Conservation (phyloP, 2,888 invertebrate genomes). For the Slavum lentiscoides region DNA sequence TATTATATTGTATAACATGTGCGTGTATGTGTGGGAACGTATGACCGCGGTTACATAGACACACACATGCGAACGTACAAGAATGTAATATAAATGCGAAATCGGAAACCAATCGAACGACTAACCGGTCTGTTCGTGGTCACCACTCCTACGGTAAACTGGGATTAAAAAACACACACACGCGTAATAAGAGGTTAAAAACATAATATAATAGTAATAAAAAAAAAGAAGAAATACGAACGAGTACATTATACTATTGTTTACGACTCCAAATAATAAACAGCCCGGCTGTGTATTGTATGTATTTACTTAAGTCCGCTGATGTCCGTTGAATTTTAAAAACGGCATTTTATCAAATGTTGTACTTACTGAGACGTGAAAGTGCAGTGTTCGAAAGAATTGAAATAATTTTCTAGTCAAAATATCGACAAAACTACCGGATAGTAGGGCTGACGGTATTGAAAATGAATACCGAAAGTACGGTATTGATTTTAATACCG, state of each 20-base stretch:
- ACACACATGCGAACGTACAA: not conserved
- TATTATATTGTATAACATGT: not conserved
- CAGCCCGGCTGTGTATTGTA: no score
- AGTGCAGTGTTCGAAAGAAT: no score
- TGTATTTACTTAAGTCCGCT: no score
- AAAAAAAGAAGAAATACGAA: not conserved
- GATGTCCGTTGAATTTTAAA: no score
- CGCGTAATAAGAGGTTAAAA: not conserved
- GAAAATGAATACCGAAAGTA: no score
- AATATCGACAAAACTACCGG: no score
- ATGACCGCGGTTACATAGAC: not conserved
- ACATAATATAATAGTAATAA: no score
- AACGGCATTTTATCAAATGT: no score
- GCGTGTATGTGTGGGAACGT: slow-evolving; percentile 6
- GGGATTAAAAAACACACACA: not conserved
- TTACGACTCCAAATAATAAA: not conserved
- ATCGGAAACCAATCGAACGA: slow-evolving; percentile 31
- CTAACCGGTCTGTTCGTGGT: slow-evolving; percentile 21
- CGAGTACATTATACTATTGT: not conserved
- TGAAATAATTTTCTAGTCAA: no score
- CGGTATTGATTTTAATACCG: no score
- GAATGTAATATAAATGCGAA: slow-evolving; percentile 17
- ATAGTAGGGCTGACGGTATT: no score
- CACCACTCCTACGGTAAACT: slow-evolving; percentile 4
- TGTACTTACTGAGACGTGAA: no score